Evolutionary conservation across 1,140 invertebrate genomes (phyloP), one percentile per base, ranked within the genome.

Genomic region (Ips nitidus): DNA sequence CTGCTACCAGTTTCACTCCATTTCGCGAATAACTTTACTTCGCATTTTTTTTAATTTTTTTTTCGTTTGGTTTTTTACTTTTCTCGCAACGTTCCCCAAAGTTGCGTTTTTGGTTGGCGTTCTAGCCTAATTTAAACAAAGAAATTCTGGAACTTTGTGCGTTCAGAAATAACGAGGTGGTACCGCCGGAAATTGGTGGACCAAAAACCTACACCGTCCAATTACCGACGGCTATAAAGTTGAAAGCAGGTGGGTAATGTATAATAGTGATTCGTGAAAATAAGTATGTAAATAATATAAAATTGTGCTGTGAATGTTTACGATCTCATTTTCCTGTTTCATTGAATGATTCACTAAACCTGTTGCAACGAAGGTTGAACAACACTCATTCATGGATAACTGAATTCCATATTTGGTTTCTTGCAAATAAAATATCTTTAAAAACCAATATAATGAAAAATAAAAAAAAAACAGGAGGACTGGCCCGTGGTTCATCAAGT

Each of bases 1-100:
- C 73, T 53, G 75, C 75, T 76, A 76, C 75, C 75, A 76, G 75
- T 76, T 76, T 76, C 75, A 72, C 73, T 76, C 72, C 73, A 73
- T 76, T 74, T 76, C 73, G 72, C 71, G 73, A 76, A 76, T 76
- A 74, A 70, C 75, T 76, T 65, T 36, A 55, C 52, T 55, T 55
- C 8, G 8, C 37, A 36, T 22, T 47, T 55, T 55, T 37, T 5
- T 37, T 55, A 36, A 55, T 55, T 55, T 22, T 2, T 55, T 7
- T 37, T 5, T 2, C 37, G n/a, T 55, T 55, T 37, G 52, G 6
- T 55, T 55, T 38, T 55, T 55, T 55, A n/a, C 45, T n/a, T 4
- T 5, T 5, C 45, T 5, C 4, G 45, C n/a, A 4, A n/a, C n/a
- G 4, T 47, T 47, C n/a, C 4, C n/a, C 4, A 47, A 47, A 47